Percentiles rank a stretch among this genome's conserved stretches.
phyloP scores from a whole-genome alignment of 2,888 invertebrate species.

The Thelaira solivaga region DNA sequence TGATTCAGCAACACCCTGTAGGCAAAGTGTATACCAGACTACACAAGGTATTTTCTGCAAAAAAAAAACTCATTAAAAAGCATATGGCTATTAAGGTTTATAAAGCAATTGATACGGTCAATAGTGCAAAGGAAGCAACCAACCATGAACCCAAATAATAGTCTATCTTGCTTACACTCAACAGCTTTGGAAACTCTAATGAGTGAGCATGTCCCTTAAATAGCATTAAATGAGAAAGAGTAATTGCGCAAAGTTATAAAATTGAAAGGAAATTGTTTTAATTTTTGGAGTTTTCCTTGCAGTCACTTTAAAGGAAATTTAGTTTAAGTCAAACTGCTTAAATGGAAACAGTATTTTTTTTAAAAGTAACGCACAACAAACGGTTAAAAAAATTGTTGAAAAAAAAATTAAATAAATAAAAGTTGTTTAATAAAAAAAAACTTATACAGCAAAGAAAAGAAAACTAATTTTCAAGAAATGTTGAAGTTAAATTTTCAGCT shows the following conservation, averaged over 20 bases:
- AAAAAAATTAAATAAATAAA: background rate
- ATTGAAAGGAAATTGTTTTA: slow-evolving; percentile 34
- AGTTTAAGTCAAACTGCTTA: slow-evolving; percentile 40
- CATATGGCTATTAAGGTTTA: slow-evolving; percentile 41
- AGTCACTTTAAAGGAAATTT: slow-evolving; percentile 41
- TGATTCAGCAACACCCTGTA: slow-evolving; percentile 55
- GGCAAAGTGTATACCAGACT: background rate
- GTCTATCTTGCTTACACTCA: background rate
- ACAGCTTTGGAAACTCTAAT: background rate
- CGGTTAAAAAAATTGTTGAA: background rate
- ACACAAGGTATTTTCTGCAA: too few relatives aligned
- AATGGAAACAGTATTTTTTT: slow-evolving; percentile 33
- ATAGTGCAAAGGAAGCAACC: slow-evolving; percentile 6
- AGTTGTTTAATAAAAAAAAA: background rate
- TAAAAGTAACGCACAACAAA: slow-evolving; percentile 1
- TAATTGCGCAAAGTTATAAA: slow-evolving; percentile 47
- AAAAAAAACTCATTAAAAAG: background rate
- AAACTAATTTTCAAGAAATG: background rate
- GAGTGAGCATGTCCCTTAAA: slow-evolving; percentile 45
- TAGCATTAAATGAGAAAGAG: slow-evolving; percentile 24
- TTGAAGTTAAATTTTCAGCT: too few relatives aligned
- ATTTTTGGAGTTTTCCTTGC: slow-evolving; percentile 19
- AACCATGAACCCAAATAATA: slow-evolving; percentile 32
- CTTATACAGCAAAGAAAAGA: background rate
- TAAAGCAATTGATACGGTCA: slow-evolving; percentile 32